Base-by-base conservation (phyloP, 2,888 invertebrate species). In the Phaonia tiefii region DNA sequence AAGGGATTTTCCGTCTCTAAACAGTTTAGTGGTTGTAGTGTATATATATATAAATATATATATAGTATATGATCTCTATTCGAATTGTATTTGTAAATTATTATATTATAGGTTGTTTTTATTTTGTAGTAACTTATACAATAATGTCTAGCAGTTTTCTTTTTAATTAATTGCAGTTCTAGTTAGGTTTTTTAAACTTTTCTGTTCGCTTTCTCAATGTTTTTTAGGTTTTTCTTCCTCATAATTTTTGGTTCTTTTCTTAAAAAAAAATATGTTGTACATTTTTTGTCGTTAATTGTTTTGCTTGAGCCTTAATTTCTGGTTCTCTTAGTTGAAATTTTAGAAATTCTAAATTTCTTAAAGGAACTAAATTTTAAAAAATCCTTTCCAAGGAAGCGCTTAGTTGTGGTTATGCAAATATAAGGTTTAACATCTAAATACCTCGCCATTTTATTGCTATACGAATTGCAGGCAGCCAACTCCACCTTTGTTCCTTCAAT, bases 191-290 rank as follows among this genome's bases (percentile, higher is more conserved):
- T 25, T 63, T 44, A 42, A 60, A 73, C 26, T 44, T 75, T 56
- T 44, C 42, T 71, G 51, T n/a, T 44, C 3, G 20, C 8, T 54
- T 44, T 37, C 46, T 17, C 15, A 54, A 37, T 42, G 44, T 77
- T 44, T 44, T 56, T 25, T 75, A 22, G 44, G 11, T 31, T 72
- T 51, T 72, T 5, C 67, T 63, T n/a, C 65, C 44, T 73, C 60
- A 71, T 80, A 31, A 8, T 60, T 72, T 74, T 83, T 83, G 83
- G 83, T 83, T 83, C 83, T 81, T 71, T 73, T 63, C 42, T 42
- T 42, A 31, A 39, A 63, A 54, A 63, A 63, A n/a, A n/a, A n/a
- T n/a, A 70, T 54, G 65, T 81, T 81, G 81, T 81, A 81, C 81
- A 69, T 81, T 58, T 44, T 72, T 79, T 73, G 17, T 74, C 60